These are phyloP conservation scores for Labrus mixtus DNA, from an alignment of 2,113 vertebrate species.

Conservation along the genomic window DNA sequence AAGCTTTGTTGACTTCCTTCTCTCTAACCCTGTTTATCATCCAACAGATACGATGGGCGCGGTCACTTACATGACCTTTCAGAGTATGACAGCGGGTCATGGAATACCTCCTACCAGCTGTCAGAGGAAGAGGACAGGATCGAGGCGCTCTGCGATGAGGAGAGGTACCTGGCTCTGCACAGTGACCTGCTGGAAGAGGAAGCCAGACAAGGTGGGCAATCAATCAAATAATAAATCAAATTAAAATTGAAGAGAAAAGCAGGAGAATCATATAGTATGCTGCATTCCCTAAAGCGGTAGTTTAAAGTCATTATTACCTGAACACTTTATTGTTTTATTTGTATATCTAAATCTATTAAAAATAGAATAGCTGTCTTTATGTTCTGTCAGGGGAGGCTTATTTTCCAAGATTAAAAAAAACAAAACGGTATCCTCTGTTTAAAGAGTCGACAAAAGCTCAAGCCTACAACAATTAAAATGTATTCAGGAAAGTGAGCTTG, in stretches of 20 bases:
- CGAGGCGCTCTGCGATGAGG: slow-evolving; percentile 97
- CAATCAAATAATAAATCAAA: background rate
- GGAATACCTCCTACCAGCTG: slow-evolving; percentile 97
- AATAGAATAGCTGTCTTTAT: too few relatives aligned
- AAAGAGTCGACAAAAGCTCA: too few relatives aligned
- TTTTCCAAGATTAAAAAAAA: too few relatives aligned
- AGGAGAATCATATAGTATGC: too few relatives aligned
- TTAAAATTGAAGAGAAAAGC: background rate
- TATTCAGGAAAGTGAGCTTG: too few relatives aligned
- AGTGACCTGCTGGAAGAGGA: slow-evolving; percentile 99
- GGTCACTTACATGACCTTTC: slow-evolving; percentile 99
- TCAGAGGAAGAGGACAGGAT: slow-evolving; percentile 98
- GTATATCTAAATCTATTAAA: too few relatives aligned
- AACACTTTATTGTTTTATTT: too few relatives aligned
- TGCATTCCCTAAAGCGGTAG: too few relatives aligned
- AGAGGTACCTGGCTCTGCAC: slow-evolving; percentile 99
- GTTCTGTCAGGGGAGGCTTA: too few relatives aligned
- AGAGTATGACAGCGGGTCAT: slow-evolving; percentile 98
- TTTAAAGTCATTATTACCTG: too few relatives aligned
- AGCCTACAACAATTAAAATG: too few relatives aligned
- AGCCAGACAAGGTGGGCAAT: slow-evolving; percentile 94
- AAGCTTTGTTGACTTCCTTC: slow-evolving; percentile 38
- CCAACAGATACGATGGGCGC: slow-evolving; percentile 98
- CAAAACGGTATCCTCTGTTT: too few relatives aligned
- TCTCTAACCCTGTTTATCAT: slow-evolving; percentile 86